Conservation (phyloP, 2,113 vertebrate genomes). For the Pedetes capensis region DNA sequence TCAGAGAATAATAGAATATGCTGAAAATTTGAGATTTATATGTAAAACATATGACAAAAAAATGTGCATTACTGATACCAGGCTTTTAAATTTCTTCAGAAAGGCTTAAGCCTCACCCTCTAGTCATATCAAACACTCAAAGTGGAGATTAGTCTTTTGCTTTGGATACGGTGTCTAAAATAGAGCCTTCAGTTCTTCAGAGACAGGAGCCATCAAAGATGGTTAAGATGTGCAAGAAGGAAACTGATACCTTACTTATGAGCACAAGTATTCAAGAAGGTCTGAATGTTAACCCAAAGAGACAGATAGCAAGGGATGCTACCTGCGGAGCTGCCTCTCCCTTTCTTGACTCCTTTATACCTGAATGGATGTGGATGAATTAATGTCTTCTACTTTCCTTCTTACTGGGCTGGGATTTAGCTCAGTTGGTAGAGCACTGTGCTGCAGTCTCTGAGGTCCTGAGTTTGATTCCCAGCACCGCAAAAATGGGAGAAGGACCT, state of each 20-base stretch:
- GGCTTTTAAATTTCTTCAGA: background rate
- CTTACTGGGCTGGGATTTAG: too few species aligned
- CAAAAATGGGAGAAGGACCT: too few species aligned
- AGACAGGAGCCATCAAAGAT: background rate
- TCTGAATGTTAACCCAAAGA: background rate
- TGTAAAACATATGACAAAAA: background rate
- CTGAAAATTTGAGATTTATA: background rate
- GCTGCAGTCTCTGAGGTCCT: too few species aligned
- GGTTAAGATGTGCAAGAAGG: background rate
- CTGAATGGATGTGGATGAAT: background rate
- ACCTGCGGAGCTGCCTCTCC: background rate
- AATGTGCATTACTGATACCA: background rate
- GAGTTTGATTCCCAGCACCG: too few species aligned
- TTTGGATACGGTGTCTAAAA: background rate
- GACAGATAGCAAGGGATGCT: too few species aligned
- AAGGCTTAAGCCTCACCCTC: background rate
- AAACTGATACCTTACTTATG: background rate
- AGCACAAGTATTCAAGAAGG: background rate
- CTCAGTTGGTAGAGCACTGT: too few species aligned
- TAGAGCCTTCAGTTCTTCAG: background rate
- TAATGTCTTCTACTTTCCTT: background rate
- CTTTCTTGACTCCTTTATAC: background rate
- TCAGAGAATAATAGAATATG: background rate
- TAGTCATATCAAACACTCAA: background rate
- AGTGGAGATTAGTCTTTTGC: background rate